phyloP scores from a whole-genome alignment of 2,113 vertebrate genomes.

The Sander vitreus region DNA sequence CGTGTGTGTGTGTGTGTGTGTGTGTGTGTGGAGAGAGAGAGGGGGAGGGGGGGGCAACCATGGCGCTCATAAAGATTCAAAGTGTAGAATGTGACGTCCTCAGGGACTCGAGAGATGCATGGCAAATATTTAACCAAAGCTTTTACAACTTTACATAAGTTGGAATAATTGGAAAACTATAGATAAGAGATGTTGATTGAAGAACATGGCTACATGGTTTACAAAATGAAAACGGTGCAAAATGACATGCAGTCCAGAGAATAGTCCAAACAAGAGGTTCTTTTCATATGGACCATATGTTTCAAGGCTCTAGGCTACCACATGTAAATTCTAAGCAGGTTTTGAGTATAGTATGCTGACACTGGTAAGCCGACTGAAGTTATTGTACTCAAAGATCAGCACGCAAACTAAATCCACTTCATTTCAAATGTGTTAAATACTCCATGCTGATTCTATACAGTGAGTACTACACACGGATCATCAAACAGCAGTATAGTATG shows the following conservation, averaged over 20 bases:
- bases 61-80: conserved; percentile 78
- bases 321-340: not conserved
- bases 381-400: not conserved
- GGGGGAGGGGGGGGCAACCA: conserved; percentile 31
- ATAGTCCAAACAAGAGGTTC: not conserved
- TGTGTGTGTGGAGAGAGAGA: not conserved
- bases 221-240: not conserved
- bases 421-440: not conserved
- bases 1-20: not conserved
- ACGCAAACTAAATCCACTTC: not conserved
- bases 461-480: too few relatives aligned
- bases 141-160: conserved; percentile 16
- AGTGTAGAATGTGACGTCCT: conserved; percentile 54
- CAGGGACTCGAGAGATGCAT: conserved; percentile 33
- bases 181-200: not conserved
- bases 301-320: not conserved
- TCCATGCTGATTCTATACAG: too few relatives aligned
- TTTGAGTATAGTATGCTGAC: not conserved
- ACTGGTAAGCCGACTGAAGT: not conserved
- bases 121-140: conserved; percentile 17
- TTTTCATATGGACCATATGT: not conserved
- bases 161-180: not conserved
- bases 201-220: not conserved
- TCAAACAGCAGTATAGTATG: too few relatives aligned
- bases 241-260: not conserved